Evolutionary conservation across 2,113 vertebrate species (phyloP).

Genomic region (Bubo scandiacus): DNA sequence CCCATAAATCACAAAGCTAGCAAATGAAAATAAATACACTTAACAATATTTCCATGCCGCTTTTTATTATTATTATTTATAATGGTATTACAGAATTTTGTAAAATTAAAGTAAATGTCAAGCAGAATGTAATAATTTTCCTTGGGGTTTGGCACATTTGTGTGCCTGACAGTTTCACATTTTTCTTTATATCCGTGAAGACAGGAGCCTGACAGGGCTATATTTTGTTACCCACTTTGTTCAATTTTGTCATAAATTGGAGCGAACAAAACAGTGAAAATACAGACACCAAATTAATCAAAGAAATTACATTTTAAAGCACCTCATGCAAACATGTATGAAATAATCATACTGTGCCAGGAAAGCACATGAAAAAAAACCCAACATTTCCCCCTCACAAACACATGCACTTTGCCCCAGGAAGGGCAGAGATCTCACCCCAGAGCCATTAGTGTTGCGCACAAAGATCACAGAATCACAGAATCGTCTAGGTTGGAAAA

Average conservation of each 20-base stretch:
- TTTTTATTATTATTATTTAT: constrained; percentile 74
- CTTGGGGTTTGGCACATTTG: constrained; percentile 68
- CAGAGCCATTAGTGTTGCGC: background rate
- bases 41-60: constrained; percentile 59
- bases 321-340: constrained; percentile 21
- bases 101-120: constrained; percentile 71
- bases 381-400: background rate
- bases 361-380: background rate
- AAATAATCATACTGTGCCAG: background rate
- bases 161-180: constrained; percentile 73
- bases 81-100: constrained; percentile 65
- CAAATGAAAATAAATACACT: constrained; percentile 70
- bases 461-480: background rate
- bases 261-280: constrained; percentile 54
- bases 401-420: background rate
- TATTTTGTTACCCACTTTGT: constrained; percentile 71
- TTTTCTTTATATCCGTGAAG: constrained; percentile 76
- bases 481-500: too few relatives aligned
- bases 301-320: constrained; percentile 61
- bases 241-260: constrained; percentile 73
- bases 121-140: constrained; percentile 64
- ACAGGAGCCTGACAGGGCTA: constrained; percentile 70
- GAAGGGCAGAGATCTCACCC: background rate
- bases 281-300: constrained; percentile 73
- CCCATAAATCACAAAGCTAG: constrained; percentile 46